Evolutionary conservation across 2,888 invertebrate genomes (phyloP).

Genomic region (Aricia artaxerxes): DNA sequence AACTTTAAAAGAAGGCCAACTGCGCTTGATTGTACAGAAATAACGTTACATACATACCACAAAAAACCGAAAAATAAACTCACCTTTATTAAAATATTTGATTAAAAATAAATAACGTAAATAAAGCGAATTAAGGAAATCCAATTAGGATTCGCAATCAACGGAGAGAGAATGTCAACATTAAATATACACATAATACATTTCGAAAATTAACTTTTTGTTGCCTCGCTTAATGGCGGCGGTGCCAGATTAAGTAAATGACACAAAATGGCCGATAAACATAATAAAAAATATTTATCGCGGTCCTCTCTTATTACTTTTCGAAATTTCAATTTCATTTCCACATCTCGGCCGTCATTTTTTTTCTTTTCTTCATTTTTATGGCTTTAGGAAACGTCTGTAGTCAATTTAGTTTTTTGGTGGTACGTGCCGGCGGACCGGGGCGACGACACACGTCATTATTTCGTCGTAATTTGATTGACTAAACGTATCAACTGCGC

Average conservation of each 20-base stretch:
- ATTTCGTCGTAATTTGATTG: constrained; percentile 34
- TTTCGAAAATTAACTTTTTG: constrained; percentile 23
- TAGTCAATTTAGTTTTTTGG: constrained; percentile 48
- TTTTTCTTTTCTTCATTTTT: constrained; percentile 46
- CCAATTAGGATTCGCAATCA: constrained; percentile 20
- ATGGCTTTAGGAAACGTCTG: constrained; percentile 49
- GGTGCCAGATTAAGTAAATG: constrained; percentile 70
- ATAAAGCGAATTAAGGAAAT: constrained; percentile 22
- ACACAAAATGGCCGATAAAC: constrained; percentile 63
- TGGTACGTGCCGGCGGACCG: constrained; percentile 33
- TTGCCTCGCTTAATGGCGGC: constrained; percentile 43
- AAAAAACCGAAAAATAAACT: background rate
- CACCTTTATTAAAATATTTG: background rate
- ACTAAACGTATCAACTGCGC: constrained; percentile 29
- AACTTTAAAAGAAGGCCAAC: background rate
- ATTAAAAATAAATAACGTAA: constrained; percentile 15
- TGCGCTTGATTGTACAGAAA: background rate
- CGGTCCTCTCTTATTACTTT: constrained; percentile 59
- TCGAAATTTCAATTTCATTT: constrained; percentile 67
- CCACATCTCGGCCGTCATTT: constrained; percentile 50
- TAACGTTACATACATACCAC: constrained; percentile 2
- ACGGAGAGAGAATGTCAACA: constrained; percentile 21
- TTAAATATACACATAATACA: constrained; percentile 17
- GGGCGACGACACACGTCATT: constrained; percentile 28
- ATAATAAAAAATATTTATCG: constrained; percentile 61